A percentile compares a stretch with the other conserved stretches of the same genome.
Conservation (phyloP, 1,140 invertebrate species). For the Acromyrmex echinatior region DNA sequence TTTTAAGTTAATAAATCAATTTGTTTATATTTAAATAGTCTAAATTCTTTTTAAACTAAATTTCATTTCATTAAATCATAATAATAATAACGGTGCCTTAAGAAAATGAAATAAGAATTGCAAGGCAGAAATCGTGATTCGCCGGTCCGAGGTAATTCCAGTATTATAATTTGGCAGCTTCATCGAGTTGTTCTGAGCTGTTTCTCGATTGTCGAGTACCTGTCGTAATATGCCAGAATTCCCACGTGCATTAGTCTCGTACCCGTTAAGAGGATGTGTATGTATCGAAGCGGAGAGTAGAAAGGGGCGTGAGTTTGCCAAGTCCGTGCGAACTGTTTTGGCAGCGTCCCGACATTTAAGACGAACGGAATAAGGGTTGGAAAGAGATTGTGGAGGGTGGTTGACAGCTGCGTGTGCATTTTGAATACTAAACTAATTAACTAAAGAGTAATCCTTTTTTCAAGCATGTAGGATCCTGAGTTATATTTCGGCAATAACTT, state of each 20-base stretch:
- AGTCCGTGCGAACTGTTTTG: conserved; percentile 48
- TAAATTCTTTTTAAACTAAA: background rate
- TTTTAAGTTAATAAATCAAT: background rate
- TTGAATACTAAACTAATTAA: background rate
- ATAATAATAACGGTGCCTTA: background rate
- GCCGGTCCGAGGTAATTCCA: conserved; percentile 62
- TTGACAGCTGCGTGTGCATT: conserved; percentile 12
- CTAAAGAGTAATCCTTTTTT: background rate
- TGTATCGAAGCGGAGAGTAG: conserved; percentile 22
- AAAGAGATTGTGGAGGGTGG: conserved; percentile 2
- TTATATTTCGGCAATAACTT: conserved; percentile 1
- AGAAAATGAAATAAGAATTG: background rate
- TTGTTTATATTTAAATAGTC: too few species aligned
- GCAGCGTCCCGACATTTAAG: conserved; percentile 43
- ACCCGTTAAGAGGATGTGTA: conserved; percentile 68
- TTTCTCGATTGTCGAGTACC: conserved; percentile 53
- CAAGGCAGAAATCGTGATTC: conserved; percentile 24
- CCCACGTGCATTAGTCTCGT: conserved; percentile 75
- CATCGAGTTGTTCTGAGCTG: conserved; percentile 63
- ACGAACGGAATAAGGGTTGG: conserved; percentile 39
- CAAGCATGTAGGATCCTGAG: background rate
- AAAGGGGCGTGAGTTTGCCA: conserved; percentile 35
- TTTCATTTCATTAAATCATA: background rate
- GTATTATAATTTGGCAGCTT: conserved; percentile 67
- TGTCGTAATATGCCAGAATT: conserved; percentile 72